Conservation (phyloP, 2,797 vertebrate species). For the Spondyliosoma cantharus region DNA sequence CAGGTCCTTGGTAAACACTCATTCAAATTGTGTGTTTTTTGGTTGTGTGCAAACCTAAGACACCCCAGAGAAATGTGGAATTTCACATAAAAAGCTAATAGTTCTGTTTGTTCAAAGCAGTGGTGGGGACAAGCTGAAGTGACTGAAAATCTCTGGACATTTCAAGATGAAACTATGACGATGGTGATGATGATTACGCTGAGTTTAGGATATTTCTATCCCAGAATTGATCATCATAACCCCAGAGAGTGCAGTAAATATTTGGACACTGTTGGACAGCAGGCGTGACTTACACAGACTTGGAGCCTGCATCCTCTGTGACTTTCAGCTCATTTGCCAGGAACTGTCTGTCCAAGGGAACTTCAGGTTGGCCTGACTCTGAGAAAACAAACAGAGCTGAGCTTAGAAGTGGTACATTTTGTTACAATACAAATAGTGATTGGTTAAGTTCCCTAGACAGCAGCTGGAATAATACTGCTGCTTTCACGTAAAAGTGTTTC, state of each 20-base stretch:
- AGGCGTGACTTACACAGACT: constrained; percentile 88
- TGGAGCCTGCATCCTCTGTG: constrained; percentile 88
- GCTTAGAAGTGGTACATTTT: constrained; percentile 23
- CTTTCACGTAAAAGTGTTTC: neutral
- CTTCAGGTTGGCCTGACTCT: constrained; percentile 94
- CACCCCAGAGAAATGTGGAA: neutral
- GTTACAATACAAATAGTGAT: neutral
- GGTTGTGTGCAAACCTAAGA: neutral
- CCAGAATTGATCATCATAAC: neutral
- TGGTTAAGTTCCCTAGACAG: constrained; percentile 9
- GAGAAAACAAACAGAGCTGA: constrained; percentile 62
- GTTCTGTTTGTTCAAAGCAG: constrained; percentile 4
- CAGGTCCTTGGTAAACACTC: neutral
- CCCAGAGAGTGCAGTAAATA: neutral
- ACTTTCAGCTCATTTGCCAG: constrained; percentile 90
- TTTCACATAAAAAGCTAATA: constrained; percentile 8
- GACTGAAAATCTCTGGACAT: neutral
- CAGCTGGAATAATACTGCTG: constrained; percentile 4
- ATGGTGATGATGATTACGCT: neutral
- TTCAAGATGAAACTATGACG: constrained; percentile 3
- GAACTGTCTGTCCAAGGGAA: constrained; percentile 92
- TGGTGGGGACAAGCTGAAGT: neutral
- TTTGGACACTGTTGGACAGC: constrained; percentile 7
- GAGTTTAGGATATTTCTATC: neutral
- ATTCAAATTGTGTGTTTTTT: neutral